phyloP scores from a whole-genome alignment of 2,888 invertebrate species.

The Latrodectus elegans region DNA sequence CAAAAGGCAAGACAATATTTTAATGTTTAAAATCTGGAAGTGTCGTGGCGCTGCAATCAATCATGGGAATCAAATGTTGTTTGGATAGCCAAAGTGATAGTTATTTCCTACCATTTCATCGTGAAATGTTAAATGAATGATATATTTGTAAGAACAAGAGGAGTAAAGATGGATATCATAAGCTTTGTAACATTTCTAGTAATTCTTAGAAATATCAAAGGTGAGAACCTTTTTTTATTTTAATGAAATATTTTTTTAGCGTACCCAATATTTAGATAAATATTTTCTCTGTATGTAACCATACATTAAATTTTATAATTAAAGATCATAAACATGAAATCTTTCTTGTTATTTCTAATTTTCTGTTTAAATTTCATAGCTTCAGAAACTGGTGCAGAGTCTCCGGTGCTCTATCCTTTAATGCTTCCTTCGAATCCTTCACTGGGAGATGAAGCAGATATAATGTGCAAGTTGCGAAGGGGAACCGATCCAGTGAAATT shows the following conservation, averaged over 20 bases:
- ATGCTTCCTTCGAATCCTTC: conserved; percentile 47
- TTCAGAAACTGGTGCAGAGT: conserved; percentile 1
- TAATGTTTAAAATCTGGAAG: background rate
- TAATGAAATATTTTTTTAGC: background rate
- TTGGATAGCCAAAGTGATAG: too few species aligned
- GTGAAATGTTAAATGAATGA: too few species aligned
- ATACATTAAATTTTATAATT: too few species aligned
- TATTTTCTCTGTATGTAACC: too few species aligned
- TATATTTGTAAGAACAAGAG: too few species aligned
- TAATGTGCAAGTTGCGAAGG: conserved; percentile 52
- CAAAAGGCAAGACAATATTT: too few species aligned
- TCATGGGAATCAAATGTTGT: too few species aligned
- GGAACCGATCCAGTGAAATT: conserved; percentile 46
- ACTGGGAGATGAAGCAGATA: conserved; percentile 52
- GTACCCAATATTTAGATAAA: background rate
- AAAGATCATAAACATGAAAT: too few species aligned
- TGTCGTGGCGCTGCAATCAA: too few species aligned
- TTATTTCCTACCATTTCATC: too few species aligned
- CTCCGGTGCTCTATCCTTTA: conserved; percentile 49
- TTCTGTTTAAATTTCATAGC: conserved; percentile 1
- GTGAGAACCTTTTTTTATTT: conserved; percentile 12
- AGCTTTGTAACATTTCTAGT: background rate
- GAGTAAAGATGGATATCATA: too few species aligned
- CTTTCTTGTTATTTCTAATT: background rate
- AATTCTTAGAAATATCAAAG: background rate